These are phyloP conservation scores for Eospalax fontanierii DNA, from an alignment of 2,797 vertebrate genomes.

Conservation along the genomic window DNA sequence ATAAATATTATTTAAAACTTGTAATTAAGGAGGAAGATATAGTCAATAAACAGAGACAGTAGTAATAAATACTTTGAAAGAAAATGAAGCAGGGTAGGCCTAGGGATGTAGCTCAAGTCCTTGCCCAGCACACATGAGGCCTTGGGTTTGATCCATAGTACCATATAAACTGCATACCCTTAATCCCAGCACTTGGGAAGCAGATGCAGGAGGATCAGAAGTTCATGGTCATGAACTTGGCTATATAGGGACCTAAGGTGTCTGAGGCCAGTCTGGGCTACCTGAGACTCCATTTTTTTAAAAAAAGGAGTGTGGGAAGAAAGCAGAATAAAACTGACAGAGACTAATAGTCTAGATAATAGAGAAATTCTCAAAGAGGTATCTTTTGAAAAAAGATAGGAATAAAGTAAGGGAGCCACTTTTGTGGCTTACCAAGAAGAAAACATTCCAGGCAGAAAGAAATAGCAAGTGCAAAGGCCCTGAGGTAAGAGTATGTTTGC, in stretches of 20 bases:
- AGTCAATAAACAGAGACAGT: conserved; percentile 25
- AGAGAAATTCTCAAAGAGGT: conserved; percentile 44
- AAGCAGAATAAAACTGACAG: conserved; percentile 12
- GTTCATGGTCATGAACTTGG: not conserved
- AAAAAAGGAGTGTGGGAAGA: not conserved
- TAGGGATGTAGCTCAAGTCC: not conserved
- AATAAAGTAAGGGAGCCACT: conserved; percentile 45
- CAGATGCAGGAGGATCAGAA: not conserved
- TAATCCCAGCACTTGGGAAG: not conserved
- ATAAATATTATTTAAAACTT: too few species aligned
- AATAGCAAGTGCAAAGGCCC: conserved; percentile 31
- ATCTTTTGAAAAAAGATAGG: conserved; percentile 36
- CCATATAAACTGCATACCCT: not conserved
- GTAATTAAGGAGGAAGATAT: not conserved
- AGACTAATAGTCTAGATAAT: conserved; percentile 25
- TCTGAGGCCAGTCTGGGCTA: not conserved
- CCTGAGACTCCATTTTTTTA: not conserved
- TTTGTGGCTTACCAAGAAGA: conserved; percentile 31
- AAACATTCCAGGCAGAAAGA: conserved; percentile 23
- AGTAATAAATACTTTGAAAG: conserved; percentile 52
- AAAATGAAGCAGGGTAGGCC: conserved; percentile 24
- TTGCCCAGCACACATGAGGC: not conserved
- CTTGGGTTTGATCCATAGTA: not conserved
- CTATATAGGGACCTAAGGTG: not conserved
- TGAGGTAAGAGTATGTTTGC: conserved; percentile 32